phyloP scores from a whole-genome alignment of 2,113 vertebrate genomes.

The Sorex fumeus region DNA sequence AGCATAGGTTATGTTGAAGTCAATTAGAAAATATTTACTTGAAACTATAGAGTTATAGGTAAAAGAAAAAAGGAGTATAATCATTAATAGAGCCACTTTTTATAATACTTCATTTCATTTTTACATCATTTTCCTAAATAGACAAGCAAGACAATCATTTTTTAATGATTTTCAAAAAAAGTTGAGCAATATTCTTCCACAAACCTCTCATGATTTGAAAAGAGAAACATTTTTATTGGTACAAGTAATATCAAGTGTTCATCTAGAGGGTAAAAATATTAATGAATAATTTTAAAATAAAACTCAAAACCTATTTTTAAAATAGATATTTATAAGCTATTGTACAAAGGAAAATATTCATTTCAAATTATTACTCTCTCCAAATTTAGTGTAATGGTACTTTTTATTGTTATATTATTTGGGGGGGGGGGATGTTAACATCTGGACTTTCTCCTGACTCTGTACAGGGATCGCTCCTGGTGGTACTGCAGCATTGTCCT shows the following conservation, averaged over 20 bases:
- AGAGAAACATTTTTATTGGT: constrained; percentile 29
- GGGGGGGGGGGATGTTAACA: no score
- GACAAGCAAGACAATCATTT: background rate
- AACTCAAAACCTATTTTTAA: constrained; percentile 38
- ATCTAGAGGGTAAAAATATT: constrained; percentile 15
- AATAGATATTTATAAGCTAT: constrained; percentile 41
- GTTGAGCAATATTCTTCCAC: background rate
- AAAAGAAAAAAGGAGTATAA: background rate
- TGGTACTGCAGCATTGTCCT: no score
- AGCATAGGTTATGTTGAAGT: background rate
- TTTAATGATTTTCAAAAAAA: background rate
- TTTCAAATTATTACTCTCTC: constrained; percentile 59
- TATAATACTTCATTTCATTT: background rate
- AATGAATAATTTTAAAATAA: constrained; percentile 60
- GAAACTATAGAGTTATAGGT: constrained; percentile 13
- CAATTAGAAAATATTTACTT: constrained; percentile 18
- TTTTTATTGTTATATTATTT: background rate
- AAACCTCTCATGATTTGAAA: constrained; percentile 15
- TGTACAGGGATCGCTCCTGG: no score
- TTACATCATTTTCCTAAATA: background rate
- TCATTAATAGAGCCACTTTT: constrained; percentile 25
- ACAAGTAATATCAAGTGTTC: constrained; percentile 30
- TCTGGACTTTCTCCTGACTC: no score
- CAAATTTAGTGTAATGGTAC: constrained; percentile 36
- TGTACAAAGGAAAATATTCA: constrained; percentile 36